phyloP scores from a whole-genome alignment of 2,797 vertebrate species.

The Cossypha polioptera region DNA sequence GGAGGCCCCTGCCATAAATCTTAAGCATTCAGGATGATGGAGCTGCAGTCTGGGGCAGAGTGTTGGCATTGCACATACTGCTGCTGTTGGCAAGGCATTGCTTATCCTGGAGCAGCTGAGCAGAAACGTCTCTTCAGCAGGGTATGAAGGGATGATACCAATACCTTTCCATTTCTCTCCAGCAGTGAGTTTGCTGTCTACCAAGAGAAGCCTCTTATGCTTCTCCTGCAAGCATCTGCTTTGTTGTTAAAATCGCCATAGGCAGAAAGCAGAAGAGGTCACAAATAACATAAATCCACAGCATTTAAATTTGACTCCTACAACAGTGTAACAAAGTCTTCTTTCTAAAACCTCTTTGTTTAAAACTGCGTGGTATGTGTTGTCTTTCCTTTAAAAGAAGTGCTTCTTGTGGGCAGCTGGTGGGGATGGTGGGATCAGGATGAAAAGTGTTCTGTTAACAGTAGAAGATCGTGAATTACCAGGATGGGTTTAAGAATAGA shows the following conservation, averaged over 20 bases:
- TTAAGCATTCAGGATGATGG: background rate
- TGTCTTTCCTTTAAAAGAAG: background rate
- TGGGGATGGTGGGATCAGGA: background rate
- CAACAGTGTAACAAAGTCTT: background rate
- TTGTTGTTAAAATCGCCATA: background rate
- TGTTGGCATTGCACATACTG: background rate
- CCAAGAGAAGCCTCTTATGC: background rate
- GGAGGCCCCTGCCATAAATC: background rate
- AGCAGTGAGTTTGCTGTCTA: background rate
- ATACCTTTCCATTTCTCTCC: background rate
- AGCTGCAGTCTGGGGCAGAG: background rate
- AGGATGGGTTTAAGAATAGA: background rate
- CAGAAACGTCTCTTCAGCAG: background rate
- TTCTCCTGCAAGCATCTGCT: background rate
- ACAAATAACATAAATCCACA: background rate
- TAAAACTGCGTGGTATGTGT: background rate
- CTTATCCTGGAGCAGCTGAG: background rate
- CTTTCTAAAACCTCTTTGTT: background rate
- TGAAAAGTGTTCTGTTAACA: background rate
- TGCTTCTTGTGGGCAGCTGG: background rate
- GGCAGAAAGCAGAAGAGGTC: background rate
- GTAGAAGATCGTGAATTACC: background rate
- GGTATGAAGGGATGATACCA: background rate
- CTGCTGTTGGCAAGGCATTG: background rate
- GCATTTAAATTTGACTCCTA: background rate